Evolutionary conservation across 2,113 vertebrate species (phyloP).

Genomic region (Columbina picui): DNA sequence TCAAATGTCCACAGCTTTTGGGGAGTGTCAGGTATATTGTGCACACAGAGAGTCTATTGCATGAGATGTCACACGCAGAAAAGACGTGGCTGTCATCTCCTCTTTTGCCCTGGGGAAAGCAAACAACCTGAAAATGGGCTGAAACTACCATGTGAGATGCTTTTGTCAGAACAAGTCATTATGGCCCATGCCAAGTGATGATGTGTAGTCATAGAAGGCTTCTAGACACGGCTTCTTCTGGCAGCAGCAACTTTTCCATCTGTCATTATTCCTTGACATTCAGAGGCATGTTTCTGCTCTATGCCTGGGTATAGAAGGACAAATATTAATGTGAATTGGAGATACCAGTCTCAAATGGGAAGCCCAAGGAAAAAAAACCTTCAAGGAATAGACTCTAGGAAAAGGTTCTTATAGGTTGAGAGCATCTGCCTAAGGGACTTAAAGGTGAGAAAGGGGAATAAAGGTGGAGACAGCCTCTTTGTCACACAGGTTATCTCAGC

Average conservation of each 20-base stretch:
- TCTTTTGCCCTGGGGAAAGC: not conserved
- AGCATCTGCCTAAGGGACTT: not conserved
- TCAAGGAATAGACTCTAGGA: not conserved
- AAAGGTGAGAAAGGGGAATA: no score
- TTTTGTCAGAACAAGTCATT: not conserved
- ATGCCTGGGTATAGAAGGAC: not conserved
- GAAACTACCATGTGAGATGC: not conserved
- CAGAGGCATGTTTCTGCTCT: not conserved
- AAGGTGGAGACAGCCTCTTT: not conserved
- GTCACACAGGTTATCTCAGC: not conserved
- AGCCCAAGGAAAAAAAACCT: not conserved
- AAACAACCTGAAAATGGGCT: not conserved
- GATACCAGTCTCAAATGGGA: not conserved
- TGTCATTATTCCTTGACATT: not conserved
- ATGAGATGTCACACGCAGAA: accelerated
- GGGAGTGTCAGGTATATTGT: not conserved
- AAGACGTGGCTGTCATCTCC: not conserved
- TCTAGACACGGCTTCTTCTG: not conserved
- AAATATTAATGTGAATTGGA: not conserved
- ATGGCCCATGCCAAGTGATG: not conserved
- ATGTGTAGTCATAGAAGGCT: not conserved
- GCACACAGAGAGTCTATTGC: no score
- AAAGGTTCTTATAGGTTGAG: not conserved
- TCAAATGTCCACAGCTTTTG: not conserved
- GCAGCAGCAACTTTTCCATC: not conserved